Evolutionary conservation across 2,888 invertebrate species (phyloP).

Genomic region (Drosophila basisetae): DNA sequence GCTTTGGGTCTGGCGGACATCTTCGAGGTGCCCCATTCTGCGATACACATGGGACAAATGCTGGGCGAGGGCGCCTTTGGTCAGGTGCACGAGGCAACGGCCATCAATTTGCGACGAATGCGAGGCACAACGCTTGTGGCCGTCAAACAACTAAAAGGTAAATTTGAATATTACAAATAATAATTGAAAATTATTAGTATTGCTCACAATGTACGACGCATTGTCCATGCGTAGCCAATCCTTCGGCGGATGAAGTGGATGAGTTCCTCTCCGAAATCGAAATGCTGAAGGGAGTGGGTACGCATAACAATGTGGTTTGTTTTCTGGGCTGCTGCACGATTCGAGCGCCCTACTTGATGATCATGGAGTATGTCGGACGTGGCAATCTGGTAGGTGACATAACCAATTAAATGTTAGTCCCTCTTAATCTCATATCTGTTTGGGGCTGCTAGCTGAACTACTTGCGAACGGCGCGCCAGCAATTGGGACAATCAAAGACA

Average conservation of each 20-base stretch:
- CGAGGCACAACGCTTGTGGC: slow-evolving; percentile 88
- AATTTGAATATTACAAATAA: slow-evolving; percentile 39
- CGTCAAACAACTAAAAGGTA: slow-evolving; percentile 91
- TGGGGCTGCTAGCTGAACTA: slow-evolving; percentile 57
- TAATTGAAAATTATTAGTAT: not conserved
- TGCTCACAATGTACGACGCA: not conserved
- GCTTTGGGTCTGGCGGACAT: slow-evolving; percentile 79
- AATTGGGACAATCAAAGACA: slow-evolving; percentile 39
- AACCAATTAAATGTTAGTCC: not conserved
- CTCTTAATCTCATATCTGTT: not conserved
- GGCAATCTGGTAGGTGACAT: slow-evolving; percentile 88
- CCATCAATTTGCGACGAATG: slow-evolving; percentile 86
- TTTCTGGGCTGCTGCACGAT: slow-evolving; percentile 90
- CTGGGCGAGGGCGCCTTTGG: slow-evolving; percentile 93
- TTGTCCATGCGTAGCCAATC: slow-evolving; percentile 85
- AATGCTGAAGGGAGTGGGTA: slow-evolving; percentile 91
- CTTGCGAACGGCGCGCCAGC: slow-evolving; percentile 69
- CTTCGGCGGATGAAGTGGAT: slow-evolving; percentile 87
- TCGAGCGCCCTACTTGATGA: slow-evolving; percentile 89
- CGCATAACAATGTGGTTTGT: slow-evolving; percentile 91
- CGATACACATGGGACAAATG: slow-evolving; percentile 83
- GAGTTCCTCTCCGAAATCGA: slow-evolving; percentile 92
- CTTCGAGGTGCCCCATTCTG: slow-evolving; percentile 82
- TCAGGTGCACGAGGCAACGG: slow-evolving; percentile 89
- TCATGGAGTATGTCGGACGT: slow-evolving; percentile 92